A percentile compares a stretch with the other conserved stretches of the same genome.
These are phyloP conservation scores for Heliconius melpomene DNA, from an alignment of 1,140 invertebrate species.

Conservation along the genomic window DNA sequence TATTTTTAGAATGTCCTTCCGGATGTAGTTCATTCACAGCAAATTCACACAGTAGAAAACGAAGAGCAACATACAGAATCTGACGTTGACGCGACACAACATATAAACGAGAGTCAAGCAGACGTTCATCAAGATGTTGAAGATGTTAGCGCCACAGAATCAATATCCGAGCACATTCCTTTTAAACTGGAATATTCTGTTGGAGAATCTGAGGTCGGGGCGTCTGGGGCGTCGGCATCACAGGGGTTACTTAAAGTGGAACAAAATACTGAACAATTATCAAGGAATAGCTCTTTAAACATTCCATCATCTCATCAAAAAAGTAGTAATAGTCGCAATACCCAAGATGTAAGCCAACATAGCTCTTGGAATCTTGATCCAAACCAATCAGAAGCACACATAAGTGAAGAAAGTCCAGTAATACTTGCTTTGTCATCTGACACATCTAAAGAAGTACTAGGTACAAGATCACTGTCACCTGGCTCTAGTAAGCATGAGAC, in stretches of 20 bases:
- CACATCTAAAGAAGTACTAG: constrained; percentile 55
- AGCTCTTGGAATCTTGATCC: constrained; percentile 64
- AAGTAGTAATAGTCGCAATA: constrained; percentile 50
- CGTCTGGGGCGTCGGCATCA: constrained; percentile 40
- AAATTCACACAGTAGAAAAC: constrained; percentile 58
- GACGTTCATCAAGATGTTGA: constrained; percentile 49
- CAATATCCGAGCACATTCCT: constrained; percentile 72
- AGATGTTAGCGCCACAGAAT: constrained; percentile 60
- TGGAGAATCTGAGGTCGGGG: constrained; percentile 52
- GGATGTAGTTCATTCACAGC: constrained; percentile 78
- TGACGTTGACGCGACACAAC: constrained; percentile 48
- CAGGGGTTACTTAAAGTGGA: constrained; percentile 47
- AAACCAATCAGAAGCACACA: constrained; percentile 56
- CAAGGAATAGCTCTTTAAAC: constrained; percentile 50
- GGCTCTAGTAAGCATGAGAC: constrained; percentile 37
- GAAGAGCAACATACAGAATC: constrained; percentile 47
- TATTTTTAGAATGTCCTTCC: constrained; percentile 80
- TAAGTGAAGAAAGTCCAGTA: constrained; percentile 72
- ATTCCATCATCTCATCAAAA: constrained; percentile 48
- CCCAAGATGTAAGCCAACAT: constrained; percentile 52
- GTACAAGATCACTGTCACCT: constrained; percentile 44
- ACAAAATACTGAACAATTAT: constrained; percentile 42
- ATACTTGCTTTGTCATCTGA: constrained; percentile 66
- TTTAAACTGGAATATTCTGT: constrained; percentile 64
- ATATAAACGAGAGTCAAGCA: constrained; percentile 33